A percentile compares a stretch with the other conserved stretches of the same genome.
These are phyloP conservation scores for Sebastolobus altivelis DNA, from an alignment of 2,797 vertebrate species.

Conservation along the genomic window DNA sequence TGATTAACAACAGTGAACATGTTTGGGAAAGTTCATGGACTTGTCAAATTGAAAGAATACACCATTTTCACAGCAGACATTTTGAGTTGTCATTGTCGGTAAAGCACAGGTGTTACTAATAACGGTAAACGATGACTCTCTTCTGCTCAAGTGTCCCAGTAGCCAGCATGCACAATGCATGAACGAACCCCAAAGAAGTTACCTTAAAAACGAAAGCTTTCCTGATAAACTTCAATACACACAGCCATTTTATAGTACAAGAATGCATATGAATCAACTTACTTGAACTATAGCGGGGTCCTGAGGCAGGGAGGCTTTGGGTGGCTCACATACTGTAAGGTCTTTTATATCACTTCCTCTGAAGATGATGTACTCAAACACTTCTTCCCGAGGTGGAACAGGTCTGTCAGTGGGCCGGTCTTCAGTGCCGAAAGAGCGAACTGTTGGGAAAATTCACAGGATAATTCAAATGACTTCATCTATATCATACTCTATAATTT, in stretches of 20 bases:
- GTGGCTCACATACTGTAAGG: slow-evolving; percentile 98
- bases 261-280: slow-evolving; percentile 10
- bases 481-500: no score
- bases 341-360: slow-evolving; percentile 98
- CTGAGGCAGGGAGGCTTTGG: slow-evolving; percentile 94
- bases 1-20: background rate
- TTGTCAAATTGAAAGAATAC: background rate
- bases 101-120: no score
- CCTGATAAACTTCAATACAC: background rate
- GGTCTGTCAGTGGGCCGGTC: slow-evolving; percentile 96
- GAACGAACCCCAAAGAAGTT: no score
- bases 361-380: slow-evolving; percentile 99
- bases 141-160: background rate
- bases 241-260: background rate
- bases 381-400: slow-evolving; percentile 97
- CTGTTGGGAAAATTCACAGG: slow-evolving; percentile 73
- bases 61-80: background rate
- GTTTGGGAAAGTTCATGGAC: background rate
- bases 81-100: background rate
- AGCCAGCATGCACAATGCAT: background rate
- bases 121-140: background rate
- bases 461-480: background rate
- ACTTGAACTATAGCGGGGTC: slow-evolving; percentile 99
- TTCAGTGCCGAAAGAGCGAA: slow-evolving; percentile 98
- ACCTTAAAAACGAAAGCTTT: no score